Evolutionary conservation across 2,797 vertebrate species (phyloP).

Genomic region (Sebastes nivosus): DNA sequence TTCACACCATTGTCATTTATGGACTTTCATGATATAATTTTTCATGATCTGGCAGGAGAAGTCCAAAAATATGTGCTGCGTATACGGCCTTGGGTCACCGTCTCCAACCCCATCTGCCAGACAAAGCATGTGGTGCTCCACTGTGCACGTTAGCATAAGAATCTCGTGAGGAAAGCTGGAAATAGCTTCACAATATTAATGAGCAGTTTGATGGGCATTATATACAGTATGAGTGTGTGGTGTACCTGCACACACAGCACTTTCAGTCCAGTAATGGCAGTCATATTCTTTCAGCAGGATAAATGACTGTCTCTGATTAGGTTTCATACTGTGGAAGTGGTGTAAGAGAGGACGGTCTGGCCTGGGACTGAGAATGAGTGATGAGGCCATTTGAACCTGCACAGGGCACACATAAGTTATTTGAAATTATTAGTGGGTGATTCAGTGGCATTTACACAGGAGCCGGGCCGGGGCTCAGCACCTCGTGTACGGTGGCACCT

Average conservation of each 20-base stretch:
- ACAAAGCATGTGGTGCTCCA: conserved; percentile 11
- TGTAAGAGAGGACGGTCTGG: conserved; percentile 49
- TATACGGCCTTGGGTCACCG: conserved; percentile 2
- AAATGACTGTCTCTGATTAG: conserved; percentile 62
- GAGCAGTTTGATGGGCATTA: conserved; percentile 66
- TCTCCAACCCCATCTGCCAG: conserved; percentile 10
- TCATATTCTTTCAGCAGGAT: conserved; percentile 56
- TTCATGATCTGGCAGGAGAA: conserved; percentile 3
- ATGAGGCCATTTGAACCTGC: conserved; percentile 62
- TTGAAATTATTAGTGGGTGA: conserved; percentile 64
- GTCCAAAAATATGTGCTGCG: background rate
- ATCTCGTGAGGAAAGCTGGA: conserved; percentile 19
- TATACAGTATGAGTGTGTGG: conserved; percentile 44
- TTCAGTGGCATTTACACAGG: conserved; percentile 58
- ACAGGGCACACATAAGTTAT: conserved; percentile 60
- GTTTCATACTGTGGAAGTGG: conserved; percentile 52
- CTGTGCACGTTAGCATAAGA: conserved; percentile 3
- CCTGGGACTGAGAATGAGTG: conserved; percentile 52
- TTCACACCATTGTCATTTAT: background rate
- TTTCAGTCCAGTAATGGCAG: conserved; percentile 54
- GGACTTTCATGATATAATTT: background rate
- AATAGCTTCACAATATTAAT: conserved; percentile 64
- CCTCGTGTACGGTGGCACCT: background rate
- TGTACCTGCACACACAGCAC: conserved; percentile 69
- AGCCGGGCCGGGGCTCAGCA: conserved; percentile 18